Evolutionary conservation across 2,888 invertebrate genomes (phyloP).

Genomic region (Sympetrum striolatum): DNA sequence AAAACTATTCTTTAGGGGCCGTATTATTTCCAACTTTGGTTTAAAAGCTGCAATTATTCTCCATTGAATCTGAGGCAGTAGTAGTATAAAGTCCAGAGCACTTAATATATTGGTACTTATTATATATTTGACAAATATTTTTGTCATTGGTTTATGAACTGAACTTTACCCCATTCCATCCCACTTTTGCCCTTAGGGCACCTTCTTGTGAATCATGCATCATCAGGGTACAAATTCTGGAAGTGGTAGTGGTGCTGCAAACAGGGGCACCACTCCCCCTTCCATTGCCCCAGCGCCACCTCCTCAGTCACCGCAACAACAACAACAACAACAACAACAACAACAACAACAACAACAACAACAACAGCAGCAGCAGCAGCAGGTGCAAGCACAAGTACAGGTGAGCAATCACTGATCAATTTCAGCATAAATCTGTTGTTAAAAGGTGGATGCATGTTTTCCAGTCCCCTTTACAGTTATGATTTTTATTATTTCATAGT

Average conservation of each 20-base stretch:
- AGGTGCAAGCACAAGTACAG: slow-evolving; percentile 32
- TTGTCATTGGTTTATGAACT: not conserved
- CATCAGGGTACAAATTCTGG: slow-evolving; percentile 25
- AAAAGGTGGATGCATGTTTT: not conserved
- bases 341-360: no score
- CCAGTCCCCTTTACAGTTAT: not conserved
- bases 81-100: no score
- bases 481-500: not conserved
- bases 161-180: slow-evolving; percentile 39
- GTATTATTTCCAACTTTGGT: no score
- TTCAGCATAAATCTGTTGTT: not conserved
- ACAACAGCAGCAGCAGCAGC: slow-evolving; percentile 33
- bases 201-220: slow-evolving; percentile 29
- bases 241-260: slow-evolving; percentile 20
- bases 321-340: no score
- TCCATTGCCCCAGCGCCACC: slow-evolving; percentile 23
- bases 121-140: not conserved
- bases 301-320: slow-evolving; percentile 9
- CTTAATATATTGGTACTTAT: no score
- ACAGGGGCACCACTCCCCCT: slow-evolving; percentile 27
- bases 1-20: no score
- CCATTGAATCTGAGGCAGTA: no score
- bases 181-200: slow-evolving; percentile 36
- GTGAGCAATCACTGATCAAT: not conserved
- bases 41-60: no score